Conservation (phyloP, 1,140 invertebrate species). For the Trachymyrmex cornetzi region DNA sequence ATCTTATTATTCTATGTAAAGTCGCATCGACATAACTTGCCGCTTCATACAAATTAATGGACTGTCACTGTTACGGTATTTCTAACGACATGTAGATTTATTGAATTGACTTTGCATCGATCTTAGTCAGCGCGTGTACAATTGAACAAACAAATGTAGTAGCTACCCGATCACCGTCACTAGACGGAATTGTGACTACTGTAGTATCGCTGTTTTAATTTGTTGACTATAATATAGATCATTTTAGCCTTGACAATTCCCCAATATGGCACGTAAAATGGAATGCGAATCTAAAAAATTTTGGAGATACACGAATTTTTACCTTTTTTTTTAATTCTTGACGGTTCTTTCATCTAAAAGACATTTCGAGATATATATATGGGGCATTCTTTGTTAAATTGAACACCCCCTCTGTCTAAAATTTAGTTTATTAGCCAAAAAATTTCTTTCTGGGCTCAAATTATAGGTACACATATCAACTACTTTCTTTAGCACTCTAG, state of each 20-base stretch:
- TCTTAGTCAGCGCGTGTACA: conserved; percentile 48
- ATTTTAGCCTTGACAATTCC: conserved; percentile 25
- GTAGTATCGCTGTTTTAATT: conserved; percentile 37
- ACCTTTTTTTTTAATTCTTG: not conserved
- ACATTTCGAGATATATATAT: not conserved
- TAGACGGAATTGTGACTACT: conserved; percentile 33
- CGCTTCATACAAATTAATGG: not conserved
- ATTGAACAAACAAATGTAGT: conserved; percentile 68
- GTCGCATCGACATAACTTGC: not conserved
- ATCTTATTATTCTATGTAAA: not conserved
- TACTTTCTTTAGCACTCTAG: too few species aligned
- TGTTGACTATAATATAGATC: conserved; percentile 26
- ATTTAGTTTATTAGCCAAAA: too few species aligned
- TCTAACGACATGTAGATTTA: conserved; percentile 61
- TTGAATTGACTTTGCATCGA: conserved; percentile 74
- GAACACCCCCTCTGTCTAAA: too few species aligned
- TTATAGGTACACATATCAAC: too few species aligned
- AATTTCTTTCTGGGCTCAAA: too few species aligned
- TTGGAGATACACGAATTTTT: not conserved
- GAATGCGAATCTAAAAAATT: not conserved
- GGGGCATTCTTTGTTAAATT: too few species aligned
- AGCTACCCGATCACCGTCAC: not conserved
- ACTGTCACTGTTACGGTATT: conserved; percentile 13
- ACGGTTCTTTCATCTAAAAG: not conserved
- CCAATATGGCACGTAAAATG: not conserved